These are phyloP conservation scores for Vanacampus margaritifer DNA, from an alignment of 2,113 vertebrate genomes.

Conservation along the genomic window DNA sequence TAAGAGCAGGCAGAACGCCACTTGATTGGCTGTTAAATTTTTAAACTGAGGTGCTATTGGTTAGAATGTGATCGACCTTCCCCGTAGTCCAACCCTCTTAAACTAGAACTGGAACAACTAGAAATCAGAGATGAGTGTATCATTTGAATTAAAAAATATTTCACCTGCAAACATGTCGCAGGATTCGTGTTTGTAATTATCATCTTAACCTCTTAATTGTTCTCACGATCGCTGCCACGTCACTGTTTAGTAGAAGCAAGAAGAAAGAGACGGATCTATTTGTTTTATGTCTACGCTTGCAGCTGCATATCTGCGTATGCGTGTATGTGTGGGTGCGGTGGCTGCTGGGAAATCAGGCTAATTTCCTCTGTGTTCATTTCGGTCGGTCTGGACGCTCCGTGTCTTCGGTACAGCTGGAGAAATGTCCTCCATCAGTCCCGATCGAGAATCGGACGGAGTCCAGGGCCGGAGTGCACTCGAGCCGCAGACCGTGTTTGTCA, in stretches of 20 bases:
- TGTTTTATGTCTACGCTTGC: slow-evolving; percentile 10
- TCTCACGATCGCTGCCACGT: no score
- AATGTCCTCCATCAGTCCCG: slow-evolving; percentile 57
- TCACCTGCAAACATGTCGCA: background rate
- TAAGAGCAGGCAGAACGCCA: background rate
- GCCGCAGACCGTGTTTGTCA: slow-evolving; percentile 71
- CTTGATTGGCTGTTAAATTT: background rate
- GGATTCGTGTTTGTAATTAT: background rate
- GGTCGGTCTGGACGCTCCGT: background rate
- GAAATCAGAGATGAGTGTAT: background rate
- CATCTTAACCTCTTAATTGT: background rate
- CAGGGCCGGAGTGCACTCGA: slow-evolving; percentile 25
- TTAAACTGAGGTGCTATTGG: slow-evolving; percentile 26
- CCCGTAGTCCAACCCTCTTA: background rate
- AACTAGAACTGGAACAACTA: slow-evolving; percentile 19
- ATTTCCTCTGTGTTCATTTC: background rate
- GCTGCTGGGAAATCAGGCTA: slow-evolving; percentile 21
- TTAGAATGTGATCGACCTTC: background rate
- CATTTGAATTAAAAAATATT: background rate
- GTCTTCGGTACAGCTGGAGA: slow-evolving; percentile 18
- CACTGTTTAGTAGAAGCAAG: background rate
- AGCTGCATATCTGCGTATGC: background rate
- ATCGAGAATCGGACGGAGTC: slow-evolving; percentile 30
- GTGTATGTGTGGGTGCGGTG: slow-evolving; percentile 3
- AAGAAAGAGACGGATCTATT: slow-evolving; percentile 14